These are phyloP conservation scores for Oreochromis mossambicus DNA, from an alignment of 2,797 vertebrate species.

Conservation along the genomic window DNA sequence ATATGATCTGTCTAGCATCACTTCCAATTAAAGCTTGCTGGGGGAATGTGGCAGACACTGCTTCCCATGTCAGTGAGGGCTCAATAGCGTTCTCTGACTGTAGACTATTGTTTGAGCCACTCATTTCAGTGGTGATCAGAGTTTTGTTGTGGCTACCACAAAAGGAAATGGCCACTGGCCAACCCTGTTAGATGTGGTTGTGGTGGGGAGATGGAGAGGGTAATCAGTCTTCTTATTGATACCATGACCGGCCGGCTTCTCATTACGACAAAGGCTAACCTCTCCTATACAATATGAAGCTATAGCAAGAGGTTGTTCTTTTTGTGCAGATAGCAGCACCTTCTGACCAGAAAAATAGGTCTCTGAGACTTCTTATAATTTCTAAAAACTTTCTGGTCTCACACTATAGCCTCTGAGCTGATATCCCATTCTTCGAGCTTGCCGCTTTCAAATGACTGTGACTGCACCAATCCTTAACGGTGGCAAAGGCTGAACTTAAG, in stretches of 20 bases:
- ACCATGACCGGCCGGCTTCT: slow-evolving; percentile 61
- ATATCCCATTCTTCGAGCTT: slow-evolving; percentile 39
- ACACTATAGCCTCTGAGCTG: slow-evolving; percentile 15
- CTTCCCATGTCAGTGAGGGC: slow-evolving; percentile 28
- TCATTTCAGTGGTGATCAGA: slow-evolving; percentile 71
- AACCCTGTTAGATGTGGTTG: slow-evolving; percentile 68
- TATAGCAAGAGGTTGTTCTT: slow-evolving; percentile 51
- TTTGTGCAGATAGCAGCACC: slow-evolving; percentile 23
- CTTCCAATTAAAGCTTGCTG: slow-evolving; percentile 73
- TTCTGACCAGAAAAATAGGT: slow-evolving; percentile 26
- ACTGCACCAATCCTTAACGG: slow-evolving; percentile 15
- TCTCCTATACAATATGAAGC: slow-evolving; percentile 60
- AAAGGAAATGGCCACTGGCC: slow-evolving; percentile 65
- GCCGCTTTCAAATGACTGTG: slow-evolving; percentile 55
- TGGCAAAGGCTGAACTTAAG: slow-evolving; percentile 11
- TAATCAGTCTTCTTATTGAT: slow-evolving; percentile 76
- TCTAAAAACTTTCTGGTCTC: slow-evolving; percentile 27
- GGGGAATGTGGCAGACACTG: slow-evolving; percentile 48
- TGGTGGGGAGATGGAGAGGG: slow-evolving; percentile 58
- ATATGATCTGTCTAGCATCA: slow-evolving; percentile 79
- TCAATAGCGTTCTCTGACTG: slow-evolving; percentile 54
- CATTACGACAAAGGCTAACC: slow-evolving; percentile 63
- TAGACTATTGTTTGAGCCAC: slow-evolving; percentile 67
- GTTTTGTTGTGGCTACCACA: slow-evolving; percentile 71
- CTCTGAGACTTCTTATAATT: slow-evolving; percentile 23